A percentile compares a stretch with the other conserved stretches of the same genome.
Conservation (phyloP, 2,888 invertebrate species). For the Caenorhabditis uteleia region DNA sequence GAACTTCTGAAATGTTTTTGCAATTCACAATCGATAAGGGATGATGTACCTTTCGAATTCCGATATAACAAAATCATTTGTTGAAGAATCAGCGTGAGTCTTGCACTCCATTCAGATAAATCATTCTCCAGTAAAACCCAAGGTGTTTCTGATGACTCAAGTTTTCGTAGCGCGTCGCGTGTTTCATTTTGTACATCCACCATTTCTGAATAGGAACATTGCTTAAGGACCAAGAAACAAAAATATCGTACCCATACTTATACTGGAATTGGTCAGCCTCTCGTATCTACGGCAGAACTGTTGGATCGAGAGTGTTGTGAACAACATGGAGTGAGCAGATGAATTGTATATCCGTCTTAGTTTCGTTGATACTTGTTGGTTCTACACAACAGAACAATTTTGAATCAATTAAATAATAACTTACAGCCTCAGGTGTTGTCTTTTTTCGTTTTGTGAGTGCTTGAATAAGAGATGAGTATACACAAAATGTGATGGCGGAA, state of each 20-base stretch:
- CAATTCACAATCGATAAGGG: too few relatives aligned
- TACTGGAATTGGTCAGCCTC: too few relatives aligned
- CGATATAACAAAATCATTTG: conserved; percentile 24
- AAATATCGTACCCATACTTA: too few relatives aligned
- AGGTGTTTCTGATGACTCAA: not conserved
- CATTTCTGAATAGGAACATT: too few relatives aligned
- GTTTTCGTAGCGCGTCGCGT: not conserved
- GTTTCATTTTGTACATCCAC: too few relatives aligned
- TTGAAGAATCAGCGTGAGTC: conserved; percentile 17
- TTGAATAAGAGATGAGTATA: conserved; percentile 46
- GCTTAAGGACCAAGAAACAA: too few relatives aligned
- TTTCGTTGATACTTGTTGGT: too few relatives aligned
- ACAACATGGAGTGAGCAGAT: conserved; percentile 20
- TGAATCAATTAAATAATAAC: not conserved
- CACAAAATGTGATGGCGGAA: conserved; percentile 49
- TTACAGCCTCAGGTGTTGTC: conserved; percentile 47
- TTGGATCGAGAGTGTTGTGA: conserved; percentile 26
- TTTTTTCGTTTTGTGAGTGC: conserved; percentile 45
- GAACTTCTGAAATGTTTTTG: too few relatives aligned
- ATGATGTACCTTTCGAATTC: too few relatives aligned
- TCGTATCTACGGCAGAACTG: conserved; percentile 15
- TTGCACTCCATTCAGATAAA: conserved; percentile 15
- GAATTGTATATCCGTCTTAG: conserved; percentile 19
- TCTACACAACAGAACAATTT: not conserved
- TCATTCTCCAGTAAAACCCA: conserved; percentile 11